Evolutionary conservation across 2,888 invertebrate genomes (phyloP), one percentile per base, ranked within the genome.

Genomic region (Lepidonotus clava): DNA sequence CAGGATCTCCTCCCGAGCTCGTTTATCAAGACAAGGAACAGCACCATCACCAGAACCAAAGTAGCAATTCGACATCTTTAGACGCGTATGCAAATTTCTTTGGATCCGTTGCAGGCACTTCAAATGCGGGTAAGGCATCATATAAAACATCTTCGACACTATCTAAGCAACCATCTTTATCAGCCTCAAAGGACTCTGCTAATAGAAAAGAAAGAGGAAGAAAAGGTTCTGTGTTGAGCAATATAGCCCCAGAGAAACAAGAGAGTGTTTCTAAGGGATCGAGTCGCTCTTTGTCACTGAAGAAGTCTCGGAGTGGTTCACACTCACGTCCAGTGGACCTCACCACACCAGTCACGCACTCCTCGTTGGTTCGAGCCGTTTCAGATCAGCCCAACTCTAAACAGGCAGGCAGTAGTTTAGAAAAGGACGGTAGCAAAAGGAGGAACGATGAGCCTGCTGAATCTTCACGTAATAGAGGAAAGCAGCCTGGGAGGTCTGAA

Each of bases 51-150:
- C 28, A 67, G 34, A 5, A 67, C 28, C 28, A 67, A 11, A 28
- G n/a, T 28, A 61, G 1, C 28, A 24, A 2, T 24, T 8, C 71
- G 5, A 11, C 36, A 14, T 11, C 36, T 2, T 38, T 34, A 46
- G 80, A 80, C 1, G 46, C 34, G 0, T 80, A 80, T 41, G 24
- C 80, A n/a, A 80, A 80, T 51, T 80, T 80, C 51, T 80, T 80
- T 41, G 80, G 80, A 14, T 24, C 80, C 34, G n/a, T 38, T 8
- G 8, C 71, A 1, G 71, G 36, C 21, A 34, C 36, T 18, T 21
- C 71, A 36, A 34, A 14, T 36, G 38, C 4, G 24, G 61, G 24
- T 28, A 61, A 28, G 61, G 28, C 24, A 61, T 61, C 61, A n/a
- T 61, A 28, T 28, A 61, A 28, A 32, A 61, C 24, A 61, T 61